A percentile compares a stretch with the other conserved stretches of the same genome.
These are phyloP conservation scores for Sturnus vulgaris DNA, from an alignment of 2,113 vertebrate species.

Conservation along the genomic window DNA sequence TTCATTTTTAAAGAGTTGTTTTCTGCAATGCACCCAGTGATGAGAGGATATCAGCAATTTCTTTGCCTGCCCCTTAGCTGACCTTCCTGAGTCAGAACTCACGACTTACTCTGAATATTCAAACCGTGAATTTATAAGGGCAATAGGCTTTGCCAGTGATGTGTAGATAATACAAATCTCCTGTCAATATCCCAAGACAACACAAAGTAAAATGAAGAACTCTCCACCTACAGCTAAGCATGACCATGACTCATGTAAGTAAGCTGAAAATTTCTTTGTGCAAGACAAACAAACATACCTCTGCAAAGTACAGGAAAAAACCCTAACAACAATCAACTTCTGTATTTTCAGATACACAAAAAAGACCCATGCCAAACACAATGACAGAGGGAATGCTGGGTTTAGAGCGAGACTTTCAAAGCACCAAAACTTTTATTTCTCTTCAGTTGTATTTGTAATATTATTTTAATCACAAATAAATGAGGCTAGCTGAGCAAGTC, in stretches of 20 bases:
- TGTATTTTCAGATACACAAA: neutral
- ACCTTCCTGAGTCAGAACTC: slow-evolving; percentile 67
- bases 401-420: neutral
- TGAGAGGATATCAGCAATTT: neutral
- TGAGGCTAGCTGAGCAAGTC: neutral
- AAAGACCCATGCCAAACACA: neutral
- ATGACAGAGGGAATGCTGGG: accelerated
- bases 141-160: neutral
- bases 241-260: neutral
- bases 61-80: neutral
- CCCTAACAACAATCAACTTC: neutral
- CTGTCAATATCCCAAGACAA: slow-evolving; percentile 51
- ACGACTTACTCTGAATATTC: slow-evolving; percentile 67
- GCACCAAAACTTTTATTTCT: neutral
- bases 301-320: neutral
- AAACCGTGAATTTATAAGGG: slow-evolving; percentile 69
- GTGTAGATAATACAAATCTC: neutral
- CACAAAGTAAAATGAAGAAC: neutral
- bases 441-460: neutral
- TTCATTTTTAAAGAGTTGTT: neutral
- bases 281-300: neutral
- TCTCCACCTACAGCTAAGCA: neutral
- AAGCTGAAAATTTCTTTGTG: neutral
- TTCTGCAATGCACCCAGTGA: neutral
- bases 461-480: neutral